Base-by-base conservation (phyloP, 2,888 invertebrate species). In the Suillia variegata region DNA sequence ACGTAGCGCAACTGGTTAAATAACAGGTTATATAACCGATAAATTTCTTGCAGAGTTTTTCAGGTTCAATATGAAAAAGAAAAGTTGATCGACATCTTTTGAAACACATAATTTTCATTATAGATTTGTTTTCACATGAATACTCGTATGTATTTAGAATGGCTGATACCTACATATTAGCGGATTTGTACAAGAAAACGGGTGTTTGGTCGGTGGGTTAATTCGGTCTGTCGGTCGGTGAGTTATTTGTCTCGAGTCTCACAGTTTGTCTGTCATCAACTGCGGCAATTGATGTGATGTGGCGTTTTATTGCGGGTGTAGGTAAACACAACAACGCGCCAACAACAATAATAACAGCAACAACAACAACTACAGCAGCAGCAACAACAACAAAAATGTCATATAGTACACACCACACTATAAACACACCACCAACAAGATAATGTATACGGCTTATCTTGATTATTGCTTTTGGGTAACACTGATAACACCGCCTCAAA, bases 241-340 rank as follows among this genome's bases (percentile, higher is more conserved):
- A 38, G 10, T 38, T 38, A 38, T 38, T 38, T 38, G 38, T 38
- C 10, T n/a, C 38, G 38, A n/a, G 38, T 38, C 38, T n/a, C 38
- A 38, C 45, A 18, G 45, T 20, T 20, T 45, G 45, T 20, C 45
- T 45, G 45, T 45, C 45, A 45, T 45, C 45, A 45, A n/a, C n/a
- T n/a, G 45, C 45, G 45, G 45, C 45, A 45, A 45, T 20, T 45
- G 45, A 45, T 45, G 45, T 45, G 45, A 45, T 45, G 45, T 45
- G 64, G 55, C 62, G 57, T 63, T 65, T 65, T 63, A 65, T 65
- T 60, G 58, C 56, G 55, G 58, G 56, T 60, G 60, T 52, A 62
- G 59, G 55, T 26, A 61, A 61, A 58, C 48, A 58, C 21, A 2
- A 51, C 45, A 61, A 61, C 62, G n/a, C n/a, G n/a, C n/a, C n/a